A percentile compares a stretch with the other conserved stretches of the same genome.
phyloP scores from a whole-genome alignment of 2,888 invertebrate genomes.

The Leistus spinibarbis region DNA sequence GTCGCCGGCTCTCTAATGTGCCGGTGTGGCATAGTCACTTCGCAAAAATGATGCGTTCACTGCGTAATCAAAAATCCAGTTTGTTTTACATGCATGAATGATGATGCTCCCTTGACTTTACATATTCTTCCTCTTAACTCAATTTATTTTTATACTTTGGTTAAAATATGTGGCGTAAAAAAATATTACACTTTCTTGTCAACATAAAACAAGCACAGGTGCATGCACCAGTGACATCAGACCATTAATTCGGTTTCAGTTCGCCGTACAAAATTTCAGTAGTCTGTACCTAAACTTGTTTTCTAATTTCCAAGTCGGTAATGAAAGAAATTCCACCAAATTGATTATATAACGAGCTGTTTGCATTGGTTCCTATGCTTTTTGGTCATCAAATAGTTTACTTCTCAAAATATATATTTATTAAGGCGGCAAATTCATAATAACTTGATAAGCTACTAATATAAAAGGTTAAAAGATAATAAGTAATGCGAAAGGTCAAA shows the following conservation, averaged over 20 bases:
- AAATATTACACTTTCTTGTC: too few species aligned
- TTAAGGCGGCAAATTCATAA: not conserved
- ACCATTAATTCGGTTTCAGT: too few species aligned
- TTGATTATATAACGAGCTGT: too few species aligned
- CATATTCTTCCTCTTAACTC: not conserved
- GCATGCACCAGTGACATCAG: too few species aligned
- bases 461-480: not conserved
- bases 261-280: too few species aligned
- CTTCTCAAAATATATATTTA: not conserved
- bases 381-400: too few species aligned
- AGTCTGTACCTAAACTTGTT: too few species aligned
- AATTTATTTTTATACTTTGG: not conserved
- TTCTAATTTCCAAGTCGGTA: too few species aligned
- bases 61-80: slow-evolving; percentile 17
- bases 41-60: slow-evolving; percentile 6
- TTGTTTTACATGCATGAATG: slow-evolving; percentile 4
- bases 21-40: not conserved
- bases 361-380: too few species aligned
- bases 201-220: too few species aligned
- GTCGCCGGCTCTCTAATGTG: not conserved
- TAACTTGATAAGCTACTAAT: not conserved
- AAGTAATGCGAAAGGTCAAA: not conserved
- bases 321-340: too few species aligned
- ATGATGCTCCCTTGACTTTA: not conserved
- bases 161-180: too few species aligned